Conservation (phyloP, 2,797 vertebrate species). For the Cossypha polioptera region DNA sequence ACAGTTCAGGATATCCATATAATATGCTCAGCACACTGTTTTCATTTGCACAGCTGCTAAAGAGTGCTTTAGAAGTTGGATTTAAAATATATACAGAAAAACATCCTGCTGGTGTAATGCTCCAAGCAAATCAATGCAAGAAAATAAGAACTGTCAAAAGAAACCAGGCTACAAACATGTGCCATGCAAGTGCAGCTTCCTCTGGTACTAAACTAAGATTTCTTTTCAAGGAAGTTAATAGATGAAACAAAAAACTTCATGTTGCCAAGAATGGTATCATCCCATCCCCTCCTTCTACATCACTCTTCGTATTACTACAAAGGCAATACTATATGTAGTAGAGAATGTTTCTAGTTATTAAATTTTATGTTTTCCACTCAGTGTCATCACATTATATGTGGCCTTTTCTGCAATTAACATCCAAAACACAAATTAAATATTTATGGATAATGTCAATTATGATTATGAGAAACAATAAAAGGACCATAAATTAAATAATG, state of each 20-base stretch:
- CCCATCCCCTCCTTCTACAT: background rate
- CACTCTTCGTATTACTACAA: background rate
- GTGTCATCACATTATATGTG: conserved; percentile 30
- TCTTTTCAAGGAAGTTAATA: background rate
- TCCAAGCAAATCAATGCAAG: background rate
- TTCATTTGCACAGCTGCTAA: background rate
- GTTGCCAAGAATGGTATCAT: background rate
- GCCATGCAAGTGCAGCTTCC: background rate
- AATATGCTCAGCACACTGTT: accelerated
- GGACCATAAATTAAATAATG: conserved; percentile 58
- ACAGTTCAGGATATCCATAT: background rate
- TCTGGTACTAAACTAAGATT: background rate
- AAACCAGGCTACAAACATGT: background rate
- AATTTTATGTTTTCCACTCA: conserved; percentile 49
- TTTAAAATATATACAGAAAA: background rate
- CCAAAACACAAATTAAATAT: conserved; percentile 72
- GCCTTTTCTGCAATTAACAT: conserved; percentile 66
- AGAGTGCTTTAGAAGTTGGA: background rate
- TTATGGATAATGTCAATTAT: conserved; percentile 56
- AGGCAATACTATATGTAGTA: background rate
- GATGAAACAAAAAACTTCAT: background rate
- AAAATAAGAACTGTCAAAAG: background rate
- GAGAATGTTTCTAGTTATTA: conserved; percentile 31
- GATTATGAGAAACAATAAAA: conserved; percentile 65
- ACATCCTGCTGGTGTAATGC: background rate